Percentiles rank a stretch among this genome's conserved stretches.
These are phyloP conservation scores for Mactromeris polynyma DNA, from an alignment of 2,888 invertebrate species.

Conservation along the genomic window DNA sequence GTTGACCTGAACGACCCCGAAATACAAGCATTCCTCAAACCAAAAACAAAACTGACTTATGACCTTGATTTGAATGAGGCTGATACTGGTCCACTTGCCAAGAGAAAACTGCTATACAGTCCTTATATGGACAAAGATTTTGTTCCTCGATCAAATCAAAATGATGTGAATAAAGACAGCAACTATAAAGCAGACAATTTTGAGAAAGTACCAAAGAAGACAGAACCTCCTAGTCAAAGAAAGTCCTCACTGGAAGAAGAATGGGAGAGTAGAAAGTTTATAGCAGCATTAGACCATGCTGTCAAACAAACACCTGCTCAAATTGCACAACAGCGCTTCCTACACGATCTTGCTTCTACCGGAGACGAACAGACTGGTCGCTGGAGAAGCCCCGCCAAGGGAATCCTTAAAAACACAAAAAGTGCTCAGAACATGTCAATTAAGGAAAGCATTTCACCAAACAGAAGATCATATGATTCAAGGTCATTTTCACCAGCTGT, in stretches of 20 bases:
- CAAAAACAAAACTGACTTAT: slow-evolving; percentile 67
- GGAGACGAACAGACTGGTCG: slow-evolving; percentile 46
- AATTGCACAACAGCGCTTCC: slow-evolving; percentile 65
- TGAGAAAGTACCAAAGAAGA: slow-evolving; percentile 35
- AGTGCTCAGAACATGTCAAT: slow-evolving; percentile 73
- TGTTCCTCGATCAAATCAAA: slow-evolving; percentile 51
- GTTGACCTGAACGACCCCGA: slow-evolving; percentile 74
- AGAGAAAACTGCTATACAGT: slow-evolving; percentile 67
- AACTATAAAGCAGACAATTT: slow-evolving; percentile 41
- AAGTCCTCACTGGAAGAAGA: slow-evolving; percentile 57
- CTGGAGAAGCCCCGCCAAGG: slow-evolving; percentile 63
- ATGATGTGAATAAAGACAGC: slow-evolving; percentile 35
- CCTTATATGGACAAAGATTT: slow-evolving; percentile 72
- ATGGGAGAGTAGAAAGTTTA: slow-evolving; percentile 70
- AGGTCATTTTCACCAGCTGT: slow-evolving; percentile 68
- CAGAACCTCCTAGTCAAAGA: slow-evolving; percentile 51
- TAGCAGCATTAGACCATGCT: slow-evolving; percentile 73
- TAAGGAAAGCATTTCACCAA: slow-evolving; percentile 68
- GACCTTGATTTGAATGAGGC: slow-evolving; percentile 71
- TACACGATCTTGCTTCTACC: slow-evolving; percentile 63
- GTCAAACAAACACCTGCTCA: slow-evolving; percentile 68
- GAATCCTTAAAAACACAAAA: slow-evolving; percentile 73
- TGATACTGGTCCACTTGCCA: slow-evolving; percentile 57
- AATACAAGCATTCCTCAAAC: slow-evolving; percentile 71
- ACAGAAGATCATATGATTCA: slow-evolving; percentile 61